Evolutionary conservation across 2,888 invertebrate genomes (phyloP).

Genomic region (Sinohyriopsis cumingii): DNA sequence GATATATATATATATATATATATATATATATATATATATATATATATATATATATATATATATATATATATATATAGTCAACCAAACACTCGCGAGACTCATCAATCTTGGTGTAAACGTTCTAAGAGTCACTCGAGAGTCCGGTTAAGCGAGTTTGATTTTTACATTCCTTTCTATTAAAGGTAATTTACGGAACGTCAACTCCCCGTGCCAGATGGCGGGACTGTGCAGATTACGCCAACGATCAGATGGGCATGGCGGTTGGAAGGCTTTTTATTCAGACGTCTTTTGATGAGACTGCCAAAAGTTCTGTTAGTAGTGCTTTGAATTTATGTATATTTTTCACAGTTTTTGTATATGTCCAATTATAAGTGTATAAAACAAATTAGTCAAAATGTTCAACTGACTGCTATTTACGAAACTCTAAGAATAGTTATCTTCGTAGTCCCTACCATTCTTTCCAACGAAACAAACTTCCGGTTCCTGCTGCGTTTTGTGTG

Average conservation of each 20-base stretch:
- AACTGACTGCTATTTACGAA: too few species aligned
- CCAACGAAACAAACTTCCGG: too few species aligned
- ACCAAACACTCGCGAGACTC: too few species aligned
- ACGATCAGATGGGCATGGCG: conserved; percentile 89
- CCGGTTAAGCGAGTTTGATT: conserved; percentile 18
- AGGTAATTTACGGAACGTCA: conserved; percentile 70
- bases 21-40: too few species aligned
- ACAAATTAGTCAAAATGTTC: background rate
- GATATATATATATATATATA: too few species aligned
- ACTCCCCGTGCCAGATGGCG: conserved; percentile 87
- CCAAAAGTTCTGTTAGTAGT: conserved; percentile 80
- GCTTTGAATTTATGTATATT: conserved; percentile 7
- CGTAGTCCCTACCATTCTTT: too few species aligned
- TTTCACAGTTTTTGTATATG: background rate
- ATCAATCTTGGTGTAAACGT: too few species aligned
- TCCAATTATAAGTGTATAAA: background rate
- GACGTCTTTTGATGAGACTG: conserved; percentile 90
- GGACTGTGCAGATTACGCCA: conserved; percentile 89
- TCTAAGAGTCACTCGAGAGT: too few species aligned
- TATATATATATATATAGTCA: too few species aligned
- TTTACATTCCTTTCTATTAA: conserved; percentile 11
- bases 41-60: too few species aligned
- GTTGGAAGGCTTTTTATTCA: conserved; percentile 89
- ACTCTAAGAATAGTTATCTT: too few species aligned
- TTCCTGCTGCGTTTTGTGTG: too few species aligned